phyloP scores from a whole-genome alignment of 1,140 invertebrate genomes.

The Polypedilum pembai region DNA sequence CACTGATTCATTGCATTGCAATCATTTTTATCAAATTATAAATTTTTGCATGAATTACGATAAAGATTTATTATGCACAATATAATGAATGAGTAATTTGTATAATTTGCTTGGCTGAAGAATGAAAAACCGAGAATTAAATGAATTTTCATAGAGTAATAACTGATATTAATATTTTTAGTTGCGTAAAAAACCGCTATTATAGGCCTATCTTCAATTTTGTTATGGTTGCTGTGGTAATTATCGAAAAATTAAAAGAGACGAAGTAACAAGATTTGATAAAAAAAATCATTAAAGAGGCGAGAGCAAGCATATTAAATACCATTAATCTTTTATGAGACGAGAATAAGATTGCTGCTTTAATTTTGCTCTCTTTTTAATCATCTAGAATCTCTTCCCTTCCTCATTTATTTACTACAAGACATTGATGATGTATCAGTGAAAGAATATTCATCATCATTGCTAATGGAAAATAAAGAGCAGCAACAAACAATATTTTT shows the following conservation, averaged over 20 bases:
- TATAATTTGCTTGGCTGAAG: background rate
- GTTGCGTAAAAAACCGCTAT: slow-evolving; percentile 4
- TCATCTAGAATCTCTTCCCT: too few species aligned
- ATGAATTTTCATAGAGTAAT: background rate
- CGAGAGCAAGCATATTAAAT: background rate
- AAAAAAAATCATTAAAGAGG: slow-evolving; percentile 8
- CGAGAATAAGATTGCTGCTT: background rate
- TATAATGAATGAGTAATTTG: slow-evolving; percentile 14
- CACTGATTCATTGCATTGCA: too few species aligned
- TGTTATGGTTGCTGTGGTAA: background rate
- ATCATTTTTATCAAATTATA: background rate
- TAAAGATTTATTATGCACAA: background rate
- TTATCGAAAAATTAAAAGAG: background rate
- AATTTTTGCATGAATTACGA: slow-evolving; percentile 18
- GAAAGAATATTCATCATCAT: background rate
- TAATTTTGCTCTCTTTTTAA: background rate
- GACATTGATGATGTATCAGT: background rate
- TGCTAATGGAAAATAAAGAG: slow-evolving; percentile 11
- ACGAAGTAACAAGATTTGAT: slow-evolving; percentile 11
- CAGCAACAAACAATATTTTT: background rate
- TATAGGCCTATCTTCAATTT: background rate
- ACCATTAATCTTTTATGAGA: background rate
- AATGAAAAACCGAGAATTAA: background rate
- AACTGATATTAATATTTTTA: slow-evolving; percentile 7
- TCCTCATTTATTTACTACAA: too few species aligned